Percentiles rank a stretch among this genome's conserved stretches.
Evolutionary conservation across 2,113 vertebrate species (phyloP).

Genomic region (Crotalus horridus): DNA sequence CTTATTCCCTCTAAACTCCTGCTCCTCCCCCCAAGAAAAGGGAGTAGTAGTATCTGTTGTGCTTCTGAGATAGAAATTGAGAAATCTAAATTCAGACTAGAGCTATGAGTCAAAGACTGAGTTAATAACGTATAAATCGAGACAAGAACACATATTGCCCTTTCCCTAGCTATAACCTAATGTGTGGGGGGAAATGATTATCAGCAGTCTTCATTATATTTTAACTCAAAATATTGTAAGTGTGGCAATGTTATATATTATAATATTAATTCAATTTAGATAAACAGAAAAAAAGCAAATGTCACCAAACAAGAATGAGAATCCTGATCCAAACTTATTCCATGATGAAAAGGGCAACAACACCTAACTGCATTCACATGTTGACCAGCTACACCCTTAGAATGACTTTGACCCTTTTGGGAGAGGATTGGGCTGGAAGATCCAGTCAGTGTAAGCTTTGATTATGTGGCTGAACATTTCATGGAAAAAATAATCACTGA

Average conservation of each 20-base stretch:
- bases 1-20: background rate
- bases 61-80: background rate
- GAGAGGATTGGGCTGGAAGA: background rate
- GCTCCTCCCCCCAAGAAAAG: background rate
- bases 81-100: background rate
- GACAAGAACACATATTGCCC: background rate
- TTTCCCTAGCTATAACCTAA: background rate
- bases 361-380: background rate
- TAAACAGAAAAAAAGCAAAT: background rate
- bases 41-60: background rate
- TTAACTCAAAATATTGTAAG: background rate
- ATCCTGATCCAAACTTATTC: background rate
- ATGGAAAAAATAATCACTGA: background rate
- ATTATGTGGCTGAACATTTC: background rate
- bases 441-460: background rate
- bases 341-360: background rate
- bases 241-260: background rate
- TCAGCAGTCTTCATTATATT: background rate
- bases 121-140: background rate
- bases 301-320: background rate
- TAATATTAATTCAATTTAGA: background rate
- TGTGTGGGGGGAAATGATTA: background rate
- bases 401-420: background rate
- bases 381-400: background rate
- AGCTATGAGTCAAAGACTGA: background rate